phyloP scores from a whole-genome alignment of 1,140 invertebrate species.

The Theocolax elegans region DNA sequence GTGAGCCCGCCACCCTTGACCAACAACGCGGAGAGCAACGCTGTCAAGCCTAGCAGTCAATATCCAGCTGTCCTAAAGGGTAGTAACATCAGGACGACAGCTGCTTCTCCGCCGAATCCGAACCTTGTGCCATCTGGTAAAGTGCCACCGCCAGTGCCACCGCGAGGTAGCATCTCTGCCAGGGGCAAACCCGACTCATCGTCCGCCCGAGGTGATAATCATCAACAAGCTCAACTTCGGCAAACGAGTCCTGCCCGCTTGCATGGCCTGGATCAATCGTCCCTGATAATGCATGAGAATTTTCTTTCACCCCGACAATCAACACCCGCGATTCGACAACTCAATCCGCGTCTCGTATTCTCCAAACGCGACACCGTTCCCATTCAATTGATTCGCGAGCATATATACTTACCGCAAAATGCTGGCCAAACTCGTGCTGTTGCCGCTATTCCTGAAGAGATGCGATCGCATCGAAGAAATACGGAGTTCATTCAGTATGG shows the following conservation, averaged over 20 bases:
- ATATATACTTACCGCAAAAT: too few species aligned
- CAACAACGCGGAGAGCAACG: conserved; percentile 32
- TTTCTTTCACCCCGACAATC: not conserved
- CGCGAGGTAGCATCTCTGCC: conserved; percentile 72
- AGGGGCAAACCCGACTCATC: conserved; percentile 48
- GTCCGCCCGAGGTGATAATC: conserved; percentile 61
- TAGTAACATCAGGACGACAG: conserved; percentile 52
- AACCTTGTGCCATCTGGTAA: conserved; percentile 66
- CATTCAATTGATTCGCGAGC: too few species aligned
- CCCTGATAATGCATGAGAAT: conserved; percentile 48
- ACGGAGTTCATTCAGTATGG: conserved; percentile 37
- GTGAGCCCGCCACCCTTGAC: conserved; percentile 70
- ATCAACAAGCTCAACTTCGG: not conserved
- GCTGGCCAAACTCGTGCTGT: too few species aligned
- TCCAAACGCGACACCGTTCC: not conserved
- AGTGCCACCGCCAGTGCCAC: conserved; percentile 84
- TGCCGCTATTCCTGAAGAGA: not conserved
- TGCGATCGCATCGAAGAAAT: not conserved
- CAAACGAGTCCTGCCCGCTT: conserved; percentile 49
- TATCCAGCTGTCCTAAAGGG: conserved; percentile 82
- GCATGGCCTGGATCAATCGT: conserved; percentile 34
- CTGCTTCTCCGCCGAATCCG: conserved; percentile 58
- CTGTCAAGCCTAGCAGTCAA: conserved; percentile 53
- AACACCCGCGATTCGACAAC: not conserved
- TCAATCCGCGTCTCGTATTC: not conserved